Evolutionary conservation across 2,113 vertebrate genomes (phyloP).

Genomic region (Miniopterus natalensis): DNA sequence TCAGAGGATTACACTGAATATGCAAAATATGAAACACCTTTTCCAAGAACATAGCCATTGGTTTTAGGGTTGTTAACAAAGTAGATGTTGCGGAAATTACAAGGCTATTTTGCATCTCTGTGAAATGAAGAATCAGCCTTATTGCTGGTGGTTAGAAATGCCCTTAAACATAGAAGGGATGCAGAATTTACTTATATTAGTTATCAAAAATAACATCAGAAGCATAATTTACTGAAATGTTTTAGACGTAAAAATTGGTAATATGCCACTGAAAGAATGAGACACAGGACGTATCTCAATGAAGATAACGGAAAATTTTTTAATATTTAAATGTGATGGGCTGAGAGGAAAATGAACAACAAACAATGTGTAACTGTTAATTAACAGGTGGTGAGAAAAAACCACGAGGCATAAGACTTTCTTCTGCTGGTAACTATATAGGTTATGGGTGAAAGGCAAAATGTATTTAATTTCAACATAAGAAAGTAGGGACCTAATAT

Average conservation of each 20-base stretch:
- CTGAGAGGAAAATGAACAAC: neutral
- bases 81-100: neutral
- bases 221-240: neutral
- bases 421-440: neutral
- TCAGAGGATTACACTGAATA: conserved; percentile 20
- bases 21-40: conserved; percentile 27
- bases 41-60: neutral
- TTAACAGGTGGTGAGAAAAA: neutral
- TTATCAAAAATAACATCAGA: conserved; percentile 42
- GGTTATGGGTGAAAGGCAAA: neutral
- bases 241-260: neutral
- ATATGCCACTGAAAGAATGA: neutral
- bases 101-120: neutral
- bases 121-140: conserved; percentile 21
- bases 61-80: neutral
- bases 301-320: conserved; percentile 1
- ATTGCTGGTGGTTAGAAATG: neutral
- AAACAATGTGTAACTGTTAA: neutral
- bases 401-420: neutral
- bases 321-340: neutral
- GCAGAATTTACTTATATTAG: neutral
- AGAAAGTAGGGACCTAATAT: neutral
- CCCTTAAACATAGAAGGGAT: neutral
- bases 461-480: neutral
- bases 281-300: neutral